phyloP scores from a whole-genome alignment of 1,140 invertebrate genomes.

The Homarus americanus region DNA sequence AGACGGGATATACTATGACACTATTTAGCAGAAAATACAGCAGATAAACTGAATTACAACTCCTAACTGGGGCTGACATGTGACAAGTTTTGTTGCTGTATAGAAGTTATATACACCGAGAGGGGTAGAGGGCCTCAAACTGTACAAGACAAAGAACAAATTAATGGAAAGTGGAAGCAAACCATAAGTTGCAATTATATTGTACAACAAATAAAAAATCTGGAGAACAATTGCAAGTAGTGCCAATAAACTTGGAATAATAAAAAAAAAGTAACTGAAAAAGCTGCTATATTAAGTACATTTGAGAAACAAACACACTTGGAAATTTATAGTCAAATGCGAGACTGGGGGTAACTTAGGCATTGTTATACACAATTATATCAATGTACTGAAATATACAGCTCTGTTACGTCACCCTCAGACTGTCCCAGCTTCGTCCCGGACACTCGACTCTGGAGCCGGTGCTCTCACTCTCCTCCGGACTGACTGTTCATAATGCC shows the following conservation, averaged over 20 bases:
- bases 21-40: slow-evolving; percentile 69
- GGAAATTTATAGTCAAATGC: slow-evolving; percentile 44
- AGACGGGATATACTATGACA: slow-evolving; percentile 63
- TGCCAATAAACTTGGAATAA: slow-evolving; percentile 44
- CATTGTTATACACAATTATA: slow-evolving; percentile 49
- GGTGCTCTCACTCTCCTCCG: slow-evolving; percentile 10
- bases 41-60: slow-evolving; percentile 60
- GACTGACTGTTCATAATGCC: slow-evolving; percentile 55
- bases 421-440: slow-evolving; percentile 13
- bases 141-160: slow-evolving; percentile 14
- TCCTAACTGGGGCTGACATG: slow-evolving; percentile 43
- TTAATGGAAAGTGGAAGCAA: slow-evolving; percentile 31
- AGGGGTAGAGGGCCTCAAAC: slow-evolving; percentile 7
- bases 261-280: slow-evolving; percentile 52
- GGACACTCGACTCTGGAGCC: slow-evolving; percentile 17
- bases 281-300: slow-evolving; percentile 35
- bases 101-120: slow-evolving; percentile 55
- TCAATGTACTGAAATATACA: slow-evolving; percentile 56
- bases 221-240: slow-evolving; percentile 17
- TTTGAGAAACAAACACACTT: slow-evolving; percentile 53
- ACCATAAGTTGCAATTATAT: slow-evolving; percentile 6
- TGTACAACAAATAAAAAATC: not conserved
- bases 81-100: slow-evolving; percentile 49
- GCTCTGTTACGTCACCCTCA: slow-evolving; percentile 46
- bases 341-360: slow-evolving; percentile 45